Percentiles rank a stretch among this genome's conserved stretches.
phyloP scores from a whole-genome alignment of 1,140 invertebrate species.

The Camponotus pennsylvanicus region DNA sequence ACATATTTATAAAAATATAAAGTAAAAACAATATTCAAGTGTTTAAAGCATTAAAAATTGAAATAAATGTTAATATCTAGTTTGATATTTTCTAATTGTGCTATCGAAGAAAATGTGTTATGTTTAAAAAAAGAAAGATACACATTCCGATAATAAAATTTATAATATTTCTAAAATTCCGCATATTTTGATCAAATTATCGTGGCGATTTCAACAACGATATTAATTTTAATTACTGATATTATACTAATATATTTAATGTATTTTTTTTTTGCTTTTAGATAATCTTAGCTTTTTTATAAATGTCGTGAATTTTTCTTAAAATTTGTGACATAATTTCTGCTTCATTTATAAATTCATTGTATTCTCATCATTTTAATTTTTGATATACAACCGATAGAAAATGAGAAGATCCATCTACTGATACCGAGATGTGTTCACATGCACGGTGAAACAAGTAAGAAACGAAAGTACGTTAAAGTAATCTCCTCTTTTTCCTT shows the following conservation, averaged over 20 bases:
- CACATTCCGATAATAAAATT: background rate
- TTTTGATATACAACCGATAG: conserved; percentile 13
- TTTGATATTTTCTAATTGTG: background rate
- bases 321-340: conserved; percentile 16
- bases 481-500: conserved; percentile 13
- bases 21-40: conserved; percentile 18
- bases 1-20: background rate
- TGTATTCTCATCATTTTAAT: conserved; percentile 9
- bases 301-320: background rate
- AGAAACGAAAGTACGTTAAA: conserved; percentile 21
- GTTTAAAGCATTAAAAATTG: background rate
- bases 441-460: background rate
- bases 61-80: background rate
- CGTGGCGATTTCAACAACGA: background rate
- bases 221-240: conserved; percentile 23
- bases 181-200: conserved; percentile 27
- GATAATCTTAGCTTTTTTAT: background rate
- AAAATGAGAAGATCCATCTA: conserved; percentile 5
- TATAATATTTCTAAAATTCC: conserved; percentile 1
- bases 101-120: background rate
- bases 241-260: background rate
- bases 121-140: background rate
- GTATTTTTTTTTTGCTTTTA: background rate
- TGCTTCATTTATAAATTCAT: conserved; percentile 4
- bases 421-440: background rate